phyloP scores from a whole-genome alignment of 2,797 vertebrate species.

The Podargus strigoides region DNA sequence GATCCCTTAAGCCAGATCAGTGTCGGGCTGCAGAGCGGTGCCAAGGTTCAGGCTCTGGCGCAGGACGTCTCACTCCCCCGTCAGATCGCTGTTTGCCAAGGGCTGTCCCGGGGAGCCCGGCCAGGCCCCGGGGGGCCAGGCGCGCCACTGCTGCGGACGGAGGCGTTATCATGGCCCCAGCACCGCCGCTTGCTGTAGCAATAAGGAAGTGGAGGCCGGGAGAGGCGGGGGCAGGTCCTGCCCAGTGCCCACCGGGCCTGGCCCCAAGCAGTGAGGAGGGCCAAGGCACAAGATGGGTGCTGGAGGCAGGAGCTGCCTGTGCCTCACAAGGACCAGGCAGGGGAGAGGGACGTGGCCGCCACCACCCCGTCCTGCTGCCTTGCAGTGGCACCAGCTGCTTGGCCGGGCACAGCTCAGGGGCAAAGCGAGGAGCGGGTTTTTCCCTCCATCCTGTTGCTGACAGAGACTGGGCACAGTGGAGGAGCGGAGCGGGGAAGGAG shows the following conservation, averaged over 20 bases:
- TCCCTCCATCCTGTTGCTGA: not conserved
- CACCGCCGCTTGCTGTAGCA: no score
- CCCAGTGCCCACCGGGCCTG: not conserved
- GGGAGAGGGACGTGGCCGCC: not conserved
- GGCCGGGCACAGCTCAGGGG: not conserved
- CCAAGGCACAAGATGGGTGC: not conserved
- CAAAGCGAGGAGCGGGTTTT: not conserved
- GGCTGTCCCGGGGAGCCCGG: not conserved
- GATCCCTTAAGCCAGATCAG: conserved; percentile 64
- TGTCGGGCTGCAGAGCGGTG: not conserved
- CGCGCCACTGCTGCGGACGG: no score
- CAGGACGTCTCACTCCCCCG: not conserved
- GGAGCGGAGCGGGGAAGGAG: not conserved
- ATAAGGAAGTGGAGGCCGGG: not conserved
- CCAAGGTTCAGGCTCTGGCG: not conserved
- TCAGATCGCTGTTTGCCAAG: not conserved
- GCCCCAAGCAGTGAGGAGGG: rapidly evolving
- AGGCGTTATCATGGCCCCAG: no score
- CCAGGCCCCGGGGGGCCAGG: no score
- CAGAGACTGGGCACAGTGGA: not conserved
- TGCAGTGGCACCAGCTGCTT: not conserved
- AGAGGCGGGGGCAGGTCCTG: not conserved
- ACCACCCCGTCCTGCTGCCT: not conserved
- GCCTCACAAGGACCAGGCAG: not conserved
- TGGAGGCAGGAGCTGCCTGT: not conserved